Evolutionary conservation across 2,797 vertebrate species (phyloP).

Genomic region (Tauraco hartlaubi): DNA sequence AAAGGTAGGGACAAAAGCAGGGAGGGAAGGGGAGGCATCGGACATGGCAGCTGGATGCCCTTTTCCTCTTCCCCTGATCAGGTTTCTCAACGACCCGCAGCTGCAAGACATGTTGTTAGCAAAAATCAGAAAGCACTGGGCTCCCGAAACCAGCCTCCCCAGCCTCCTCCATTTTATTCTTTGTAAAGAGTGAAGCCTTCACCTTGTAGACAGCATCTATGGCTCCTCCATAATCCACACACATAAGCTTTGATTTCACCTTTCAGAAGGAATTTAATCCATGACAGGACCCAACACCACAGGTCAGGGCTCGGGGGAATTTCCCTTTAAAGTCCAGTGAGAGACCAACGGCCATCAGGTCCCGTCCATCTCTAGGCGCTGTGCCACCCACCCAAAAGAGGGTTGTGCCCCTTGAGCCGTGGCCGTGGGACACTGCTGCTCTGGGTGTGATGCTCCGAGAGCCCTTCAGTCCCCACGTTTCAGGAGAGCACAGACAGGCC

Average conservation of each 20-base stretch:
- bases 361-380: rapidly evolving
- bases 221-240: not conserved
- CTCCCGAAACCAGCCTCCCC: not conserved
- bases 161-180: rapidly evolving
- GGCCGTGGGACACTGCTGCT: not conserved
- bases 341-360: rapidly evolving
- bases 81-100: not conserved
- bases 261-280: not conserved
- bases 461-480: rapidly evolving
- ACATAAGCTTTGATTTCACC: not conserved
- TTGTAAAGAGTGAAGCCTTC: not conserved
- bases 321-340: not conserved
- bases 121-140: not conserved
- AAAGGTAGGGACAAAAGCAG: not conserved
- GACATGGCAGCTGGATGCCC: not conserved
- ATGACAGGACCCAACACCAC: not conserved
- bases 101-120: not conserved
- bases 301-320: not conserved
- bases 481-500: not conserved
- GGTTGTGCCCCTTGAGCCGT: not conserved
- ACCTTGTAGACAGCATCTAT: not conserved
- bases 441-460: not conserved
- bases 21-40: not conserved
- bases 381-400: not conserved
- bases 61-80: not conserved